Percentiles rank a stretch among this genome's conserved stretches.
Evolutionary conservation across 2,888 invertebrate species (phyloP).

Genomic region (Pseudococcus viburni): DNA sequence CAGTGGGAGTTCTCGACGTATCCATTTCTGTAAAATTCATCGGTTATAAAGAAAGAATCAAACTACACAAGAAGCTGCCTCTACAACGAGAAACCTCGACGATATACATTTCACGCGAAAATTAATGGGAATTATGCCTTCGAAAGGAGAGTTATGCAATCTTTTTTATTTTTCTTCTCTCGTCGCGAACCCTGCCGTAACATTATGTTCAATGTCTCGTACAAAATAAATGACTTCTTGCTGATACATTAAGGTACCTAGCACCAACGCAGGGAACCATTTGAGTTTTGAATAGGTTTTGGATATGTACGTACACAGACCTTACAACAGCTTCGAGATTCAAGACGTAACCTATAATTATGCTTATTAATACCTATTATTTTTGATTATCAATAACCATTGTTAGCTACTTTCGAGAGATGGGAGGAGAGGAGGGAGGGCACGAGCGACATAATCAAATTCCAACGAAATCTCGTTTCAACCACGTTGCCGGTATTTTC

Average conservation of each 20-base stretch:
- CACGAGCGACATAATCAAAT: no score
- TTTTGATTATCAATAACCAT: not conserved
- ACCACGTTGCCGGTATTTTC: not conserved
- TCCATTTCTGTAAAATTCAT: no score
- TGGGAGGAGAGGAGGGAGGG: no score
- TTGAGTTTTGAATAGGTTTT: not conserved
- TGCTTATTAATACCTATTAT: slow-evolving; percentile 3
- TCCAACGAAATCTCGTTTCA: not conserved
- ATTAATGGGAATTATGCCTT: slow-evolving; percentile 31
- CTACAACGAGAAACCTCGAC: not conserved
- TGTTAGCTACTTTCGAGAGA: not conserved
- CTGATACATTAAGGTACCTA: slow-evolving; percentile 1
- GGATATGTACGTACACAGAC: not conserved
- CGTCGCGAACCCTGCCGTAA: not conserved
- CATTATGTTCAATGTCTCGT: slow-evolving; percentile 16
- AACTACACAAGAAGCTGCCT: not conserved
- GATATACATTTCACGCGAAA: not conserved
- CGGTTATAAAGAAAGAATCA: no score
- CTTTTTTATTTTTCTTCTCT: not conserved
- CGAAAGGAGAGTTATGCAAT: slow-evolving; percentile 31
- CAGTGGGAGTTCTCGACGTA: no score
- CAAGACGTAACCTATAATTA: not conserved
- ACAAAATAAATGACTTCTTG: slow-evolving; percentile 8
- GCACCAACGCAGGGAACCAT: not conserved
- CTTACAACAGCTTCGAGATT: not conserved